Percentiles rank a stretch among this genome's conserved stretches.
Conservation (phyloP, 2,113 vertebrate genomes). For the Paradoxurus hermaphroditus region DNA sequence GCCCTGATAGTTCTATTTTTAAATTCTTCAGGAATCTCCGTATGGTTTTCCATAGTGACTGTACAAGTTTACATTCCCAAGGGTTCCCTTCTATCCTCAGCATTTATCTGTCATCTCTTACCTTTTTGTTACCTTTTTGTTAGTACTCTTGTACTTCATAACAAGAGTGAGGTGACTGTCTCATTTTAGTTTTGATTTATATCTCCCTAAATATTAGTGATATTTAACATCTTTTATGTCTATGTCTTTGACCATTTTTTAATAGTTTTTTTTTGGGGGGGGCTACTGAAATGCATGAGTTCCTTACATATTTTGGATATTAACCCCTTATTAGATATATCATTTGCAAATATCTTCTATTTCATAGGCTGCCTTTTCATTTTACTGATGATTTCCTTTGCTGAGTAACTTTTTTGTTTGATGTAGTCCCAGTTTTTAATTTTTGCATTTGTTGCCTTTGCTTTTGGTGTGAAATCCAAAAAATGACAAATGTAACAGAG, state of each 20-base stretch:
- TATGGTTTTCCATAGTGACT: not conserved
- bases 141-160: too few species aligned
- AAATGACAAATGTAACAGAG: not conserved
- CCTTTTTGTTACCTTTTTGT: not conserved
- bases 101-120: not conserved
- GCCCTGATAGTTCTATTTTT: not conserved
- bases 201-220: not conserved
- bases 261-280: not conserved
- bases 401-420: not conserved
- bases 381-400: not conserved
- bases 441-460: not conserved
- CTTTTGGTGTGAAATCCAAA: not conserved
- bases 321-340: not conserved
- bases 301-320: not conserved
- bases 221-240: not conserved
- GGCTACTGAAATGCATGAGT: not conserved
- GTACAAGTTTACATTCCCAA: not conserved
- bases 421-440: not conserved
- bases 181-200: not conserved
- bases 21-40: not conserved
- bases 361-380: not conserved
- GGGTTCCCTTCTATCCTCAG: not conserved
- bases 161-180: not conserved
- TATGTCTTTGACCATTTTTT: not conserved
- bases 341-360: not conserved